phyloP scores from a whole-genome alignment of 2,113 vertebrate genomes.

The Hippocampus guttulatus region DNA sequence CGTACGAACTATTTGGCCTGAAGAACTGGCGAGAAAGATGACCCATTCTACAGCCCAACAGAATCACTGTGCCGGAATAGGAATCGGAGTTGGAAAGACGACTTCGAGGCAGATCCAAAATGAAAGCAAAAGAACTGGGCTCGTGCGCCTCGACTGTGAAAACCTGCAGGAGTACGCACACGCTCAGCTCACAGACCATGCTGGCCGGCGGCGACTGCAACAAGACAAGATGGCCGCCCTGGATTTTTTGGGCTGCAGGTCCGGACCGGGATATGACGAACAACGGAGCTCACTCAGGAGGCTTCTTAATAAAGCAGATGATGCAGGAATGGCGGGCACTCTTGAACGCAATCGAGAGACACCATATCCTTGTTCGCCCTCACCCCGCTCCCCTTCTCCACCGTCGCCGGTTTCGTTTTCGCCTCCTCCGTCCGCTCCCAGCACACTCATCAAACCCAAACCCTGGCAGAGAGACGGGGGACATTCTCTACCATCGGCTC shows the following conservation, averaged over 20 bases:
- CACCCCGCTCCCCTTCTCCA: conserved; percentile 54
- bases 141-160: conserved; percentile 75
- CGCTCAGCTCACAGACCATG: conserved; percentile 65
- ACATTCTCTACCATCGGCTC: conserved; percentile 67
- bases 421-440: conserved; percentile 65
- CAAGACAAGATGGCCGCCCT: conserved; percentile 77
- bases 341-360: conserved; percentile 52
- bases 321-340: conserved; percentile 48
- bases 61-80: conserved; percentile 54
- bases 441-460: conserved; percentile 71
- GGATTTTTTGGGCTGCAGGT: conserved; percentile 69
- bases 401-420: conserved; percentile 69
- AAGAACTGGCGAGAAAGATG: conserved; percentile 80
- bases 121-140: conserved; percentile 53
- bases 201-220: conserved; percentile 69
- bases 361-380: conserved; percentile 58
- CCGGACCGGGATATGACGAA: conserved; percentile 50
- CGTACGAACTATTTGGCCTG: conserved; percentile 79
- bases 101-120: conserved; percentile 50
- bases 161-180: conserved; percentile 71
- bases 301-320: conserved; percentile 66
- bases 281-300: conserved; percentile 69
- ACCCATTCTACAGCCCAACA: conserved; percentile 67
- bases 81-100: conserved; percentile 42
- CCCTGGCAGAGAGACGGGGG: conserved; percentile 69